Evolutionary conservation across 2,113 vertebrate species (phyloP).

Genomic region (Triplophysa siluroides): DNA sequence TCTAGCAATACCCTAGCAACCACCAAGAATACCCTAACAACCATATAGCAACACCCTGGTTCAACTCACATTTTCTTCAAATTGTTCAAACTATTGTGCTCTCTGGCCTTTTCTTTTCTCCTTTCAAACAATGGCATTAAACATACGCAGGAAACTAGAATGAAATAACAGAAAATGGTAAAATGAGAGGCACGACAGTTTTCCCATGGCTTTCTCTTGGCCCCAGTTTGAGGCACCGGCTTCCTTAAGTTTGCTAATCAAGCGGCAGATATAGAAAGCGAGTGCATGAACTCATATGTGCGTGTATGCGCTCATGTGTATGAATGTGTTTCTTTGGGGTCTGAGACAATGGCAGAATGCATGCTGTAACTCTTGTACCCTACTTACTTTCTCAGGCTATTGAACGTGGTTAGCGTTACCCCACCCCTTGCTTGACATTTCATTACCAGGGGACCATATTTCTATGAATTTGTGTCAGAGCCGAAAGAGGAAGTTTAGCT

Average conservation of each 20-base stretch:
- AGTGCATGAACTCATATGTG: neutral
- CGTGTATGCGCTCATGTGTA: neutral
- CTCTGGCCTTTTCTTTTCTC: conserved; percentile 8
- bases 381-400: conserved; percentile 55
- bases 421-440: conserved; percentile 60
- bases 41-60: too few species aligned
- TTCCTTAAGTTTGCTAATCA: conserved; percentile 24
- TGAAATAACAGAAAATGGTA: conserved; percentile 35
- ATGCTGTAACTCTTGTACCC: conserved; percentile 31
- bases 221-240: conserved; percentile 8
- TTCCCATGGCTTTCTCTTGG: conserved; percentile 33
- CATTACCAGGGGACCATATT: conserved; percentile 57
- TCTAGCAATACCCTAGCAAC: too few species aligned
- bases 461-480: conserved; percentile 69
- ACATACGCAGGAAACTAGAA: conserved; percentile 39
- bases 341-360: neutral
- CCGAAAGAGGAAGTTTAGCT: conserved; percentile 70
- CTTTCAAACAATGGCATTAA: conserved; percentile 32
- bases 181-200: conserved; percentile 11
- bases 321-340: conserved; percentile 14
- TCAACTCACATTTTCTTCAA: too few species aligned
- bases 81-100: too few species aligned
- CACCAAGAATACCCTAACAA: too few species aligned
- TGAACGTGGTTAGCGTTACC: conserved; percentile 49
- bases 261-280: neutral